Evolutionary conservation across 2,113 vertebrate genomes (phyloP).

Genomic region (Hoplias malabaricus): DNA sequence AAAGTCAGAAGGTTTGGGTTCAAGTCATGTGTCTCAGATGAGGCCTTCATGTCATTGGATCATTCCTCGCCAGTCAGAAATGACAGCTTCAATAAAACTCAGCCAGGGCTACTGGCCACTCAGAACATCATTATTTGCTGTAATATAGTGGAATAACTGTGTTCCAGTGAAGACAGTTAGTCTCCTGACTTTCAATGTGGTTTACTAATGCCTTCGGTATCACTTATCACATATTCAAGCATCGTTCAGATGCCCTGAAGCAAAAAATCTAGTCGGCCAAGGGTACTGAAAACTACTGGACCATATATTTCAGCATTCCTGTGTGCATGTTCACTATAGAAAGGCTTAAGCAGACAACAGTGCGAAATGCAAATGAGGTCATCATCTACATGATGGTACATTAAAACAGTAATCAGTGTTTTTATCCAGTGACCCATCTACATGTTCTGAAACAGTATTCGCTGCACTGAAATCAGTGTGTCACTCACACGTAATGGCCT

Average conservation of each 20-base stretch:
- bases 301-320: too few relatives aligned
- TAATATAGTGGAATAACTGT: neutral
- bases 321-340: neutral
- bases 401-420: too few relatives aligned
- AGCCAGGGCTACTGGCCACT: neutral
- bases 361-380: constrained; percentile 15
- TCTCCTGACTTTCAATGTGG: neutral
- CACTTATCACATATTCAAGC: neutral
- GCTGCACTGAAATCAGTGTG: too few relatives aligned
- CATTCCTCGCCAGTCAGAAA: neutral
- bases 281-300: neutral
- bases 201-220: neutral
- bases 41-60: constrained; percentile 16
- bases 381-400: neutral
- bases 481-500: too few relatives aligned
- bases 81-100: constrained; percentile 15
- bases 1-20: neutral
- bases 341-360: neutral
- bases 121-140: neutral
- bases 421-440: too few relatives aligned
- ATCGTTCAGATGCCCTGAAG: neutral
- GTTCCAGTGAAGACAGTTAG: neutral
- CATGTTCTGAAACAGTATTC: too few relatives aligned
- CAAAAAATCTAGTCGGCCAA: neutral
- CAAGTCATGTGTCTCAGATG: neutral